A percentile compares a stretch with the other conserved stretches of the same genome.
Evolutionary conservation across 2,888 invertebrate genomes (phyloP).

Genomic region (Atrina japonica): DNA sequence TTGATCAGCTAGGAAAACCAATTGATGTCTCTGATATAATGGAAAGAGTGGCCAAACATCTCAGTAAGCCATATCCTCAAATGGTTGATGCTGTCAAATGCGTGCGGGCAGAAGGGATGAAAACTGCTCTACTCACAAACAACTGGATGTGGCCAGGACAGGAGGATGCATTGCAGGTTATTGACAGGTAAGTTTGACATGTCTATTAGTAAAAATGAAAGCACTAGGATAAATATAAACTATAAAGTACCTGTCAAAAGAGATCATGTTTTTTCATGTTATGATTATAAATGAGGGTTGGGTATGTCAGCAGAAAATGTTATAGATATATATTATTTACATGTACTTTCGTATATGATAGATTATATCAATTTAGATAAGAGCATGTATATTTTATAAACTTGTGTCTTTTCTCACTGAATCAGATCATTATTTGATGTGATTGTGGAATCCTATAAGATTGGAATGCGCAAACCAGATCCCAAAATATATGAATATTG

Average conservation of each 20-base stretch:
- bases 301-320: too few relatives aligned
- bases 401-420: too few relatives aligned
- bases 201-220: too few relatives aligned
- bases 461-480: constrained; percentile 81
- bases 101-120: constrained; percentile 79
- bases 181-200: constrained; percentile 13
- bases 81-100: constrained; percentile 77
- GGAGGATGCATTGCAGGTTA: constrained; percentile 34
- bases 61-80: constrained; percentile 59
- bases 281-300: too few relatives aligned
- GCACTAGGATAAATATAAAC: too few relatives aligned
- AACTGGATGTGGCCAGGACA: constrained; percentile 77
- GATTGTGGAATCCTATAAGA: constrained; percentile 80
- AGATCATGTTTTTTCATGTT: too few relatives aligned
- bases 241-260: too few relatives aligned
- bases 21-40: constrained; percentile 67
- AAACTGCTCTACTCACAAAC: constrained; percentile 81
- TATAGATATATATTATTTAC: too few relatives aligned
- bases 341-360: too few relatives aligned
- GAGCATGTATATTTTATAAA: too few relatives aligned
- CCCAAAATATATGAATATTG: constrained; percentile 76
- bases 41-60: constrained; percentile 40
- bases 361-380: too few relatives aligned
- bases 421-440: constrained; percentile 19
- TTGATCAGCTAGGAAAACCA: constrained; percentile 50